Conservation (phyloP, 2,113 vertebrate genomes). For the Charadrius vociferus region DNA sequence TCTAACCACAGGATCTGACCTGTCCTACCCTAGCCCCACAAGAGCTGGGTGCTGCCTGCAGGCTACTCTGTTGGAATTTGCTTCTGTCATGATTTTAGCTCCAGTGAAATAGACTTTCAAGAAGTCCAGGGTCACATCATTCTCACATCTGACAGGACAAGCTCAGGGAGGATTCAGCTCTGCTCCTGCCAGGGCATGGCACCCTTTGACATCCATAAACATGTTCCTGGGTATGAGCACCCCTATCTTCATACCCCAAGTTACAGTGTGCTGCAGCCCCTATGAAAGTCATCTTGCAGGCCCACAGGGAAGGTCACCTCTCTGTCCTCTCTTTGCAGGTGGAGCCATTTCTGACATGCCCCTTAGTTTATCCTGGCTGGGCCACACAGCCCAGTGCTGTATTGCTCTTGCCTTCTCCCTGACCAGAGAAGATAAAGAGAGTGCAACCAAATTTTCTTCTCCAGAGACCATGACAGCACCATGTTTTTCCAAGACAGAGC, state of each 20-base stretch:
- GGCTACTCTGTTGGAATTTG: neutral
- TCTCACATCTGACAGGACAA: neutral
- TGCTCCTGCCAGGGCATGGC: neutral
- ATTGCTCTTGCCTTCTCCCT: neutral
- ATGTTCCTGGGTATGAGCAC: neutral
- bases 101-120: neutral
- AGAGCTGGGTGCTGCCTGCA: neutral
- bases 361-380: neutral
- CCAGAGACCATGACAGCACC: neutral
- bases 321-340: neutral
- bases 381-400: neutral
- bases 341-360: neutral
- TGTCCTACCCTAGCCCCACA: neutral
- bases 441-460: neutral
- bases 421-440: no score
- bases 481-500: neutral
- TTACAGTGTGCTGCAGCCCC: neutral
- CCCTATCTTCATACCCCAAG: rapidly evolving
- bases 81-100: neutral
- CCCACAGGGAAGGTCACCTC: neutral
- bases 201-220: neutral
- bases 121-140: neutral
- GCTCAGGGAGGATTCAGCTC: neutral
- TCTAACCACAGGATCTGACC: neutral
- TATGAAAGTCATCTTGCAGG: neutral